Conservation (phyloP, 2,888 invertebrate species). For the Xestobium rufovillosum region DNA sequence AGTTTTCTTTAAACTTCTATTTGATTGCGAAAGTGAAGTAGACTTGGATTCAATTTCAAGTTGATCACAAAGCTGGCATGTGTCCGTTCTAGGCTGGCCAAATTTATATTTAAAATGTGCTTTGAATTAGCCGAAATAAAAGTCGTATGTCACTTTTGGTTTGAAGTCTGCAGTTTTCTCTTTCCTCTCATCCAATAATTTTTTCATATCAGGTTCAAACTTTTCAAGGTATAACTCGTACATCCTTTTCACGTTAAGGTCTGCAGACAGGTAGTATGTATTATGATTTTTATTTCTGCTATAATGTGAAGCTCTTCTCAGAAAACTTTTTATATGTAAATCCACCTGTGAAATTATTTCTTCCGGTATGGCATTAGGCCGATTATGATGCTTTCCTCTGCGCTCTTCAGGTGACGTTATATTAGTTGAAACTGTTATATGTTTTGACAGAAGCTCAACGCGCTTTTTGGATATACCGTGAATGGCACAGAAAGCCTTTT, state of each 20-base stretch:
- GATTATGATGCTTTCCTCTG: neutral
- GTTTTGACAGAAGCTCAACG: neutral
- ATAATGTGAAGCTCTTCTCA: neutral
- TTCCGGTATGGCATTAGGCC: neutral
- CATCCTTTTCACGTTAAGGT: neutral
- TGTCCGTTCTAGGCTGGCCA: neutral
- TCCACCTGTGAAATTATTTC: constrained; percentile 1
- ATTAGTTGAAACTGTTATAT: neutral
- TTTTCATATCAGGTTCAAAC: neutral
- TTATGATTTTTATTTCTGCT: neutral
- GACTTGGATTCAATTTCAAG: too few species aligned
- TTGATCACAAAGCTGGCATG: neutral
- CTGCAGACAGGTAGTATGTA: neutral
- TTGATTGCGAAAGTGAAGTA: too few species aligned
- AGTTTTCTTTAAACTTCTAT: too few species aligned
- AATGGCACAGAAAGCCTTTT: constrained; percentile 1
- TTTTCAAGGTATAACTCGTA: constrained; percentile 1
- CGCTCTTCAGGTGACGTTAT: neutral
- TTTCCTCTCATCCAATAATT: neutral
- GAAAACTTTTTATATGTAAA: constrained; percentile 1
- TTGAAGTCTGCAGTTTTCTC: neutral
- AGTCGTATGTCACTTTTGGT: constrained; percentile 1
- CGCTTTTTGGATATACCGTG: neutral
- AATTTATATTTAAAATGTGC: neutral
- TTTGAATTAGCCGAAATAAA: constrained; percentile 1